Conservation (phyloP, 2,113 vertebrate genomes). For the Holacanthus passer region DNA sequence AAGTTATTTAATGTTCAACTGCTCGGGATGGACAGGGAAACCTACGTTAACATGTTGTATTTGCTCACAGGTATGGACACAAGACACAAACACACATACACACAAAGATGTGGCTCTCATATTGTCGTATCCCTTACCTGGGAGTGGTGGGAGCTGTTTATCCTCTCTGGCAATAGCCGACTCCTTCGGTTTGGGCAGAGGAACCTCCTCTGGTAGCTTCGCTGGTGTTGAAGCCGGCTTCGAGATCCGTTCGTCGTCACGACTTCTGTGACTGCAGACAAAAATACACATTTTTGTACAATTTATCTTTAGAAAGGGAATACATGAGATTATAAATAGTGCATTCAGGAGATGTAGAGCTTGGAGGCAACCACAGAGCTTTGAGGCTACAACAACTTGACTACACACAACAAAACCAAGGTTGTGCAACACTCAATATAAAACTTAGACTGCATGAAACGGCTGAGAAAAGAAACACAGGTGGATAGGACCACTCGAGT, state of each 20-base stretch:
- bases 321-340: constrained; percentile 47
- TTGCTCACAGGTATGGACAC: not conserved
- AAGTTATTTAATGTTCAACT: not conserved
- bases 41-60: fast-evolving
- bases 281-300: constrained; percentile 32
- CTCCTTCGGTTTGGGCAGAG: constrained; percentile 87
- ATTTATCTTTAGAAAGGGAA: constrained; percentile 35
- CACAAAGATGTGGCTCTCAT: not conserved
- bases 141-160: constrained; percentile 92
- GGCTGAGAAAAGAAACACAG: constrained; percentile 49
- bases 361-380: constrained; percentile 25
- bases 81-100: not conserved
- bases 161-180: constrained; percentile 85
- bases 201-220: constrained; percentile 88
- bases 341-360: constrained; percentile 44
- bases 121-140: constrained; percentile 85
- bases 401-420: not conserved
- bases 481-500: constrained; percentile 31
- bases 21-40: not conserved
- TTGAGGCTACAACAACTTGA: constrained; percentile 22
- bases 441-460: constrained; percentile 12
- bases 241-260: constrained; percentile 92
- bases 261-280: constrained; percentile 90
- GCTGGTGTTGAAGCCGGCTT: constrained; percentile 91
- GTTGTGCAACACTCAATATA: not conserved